These are phyloP conservation scores for Zele albiditarsus DNA, from an alignment of 2,888 invertebrate genomes.

Conservation along the genomic window DNA sequence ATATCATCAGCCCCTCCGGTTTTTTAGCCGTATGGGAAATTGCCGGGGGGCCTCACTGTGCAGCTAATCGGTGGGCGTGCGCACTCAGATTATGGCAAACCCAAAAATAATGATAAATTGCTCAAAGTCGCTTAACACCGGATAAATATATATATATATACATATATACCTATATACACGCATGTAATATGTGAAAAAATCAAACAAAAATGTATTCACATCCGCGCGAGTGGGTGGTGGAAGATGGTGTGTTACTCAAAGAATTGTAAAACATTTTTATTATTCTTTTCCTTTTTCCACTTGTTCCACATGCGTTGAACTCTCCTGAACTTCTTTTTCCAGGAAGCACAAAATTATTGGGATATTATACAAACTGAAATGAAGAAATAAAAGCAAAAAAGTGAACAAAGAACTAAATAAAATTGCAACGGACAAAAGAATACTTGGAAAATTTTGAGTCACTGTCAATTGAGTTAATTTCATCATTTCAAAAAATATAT, in stretches of 20 bases:
- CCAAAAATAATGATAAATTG: constrained; percentile 68
- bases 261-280: background rate
- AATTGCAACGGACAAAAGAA: background rate
- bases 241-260: background rate
- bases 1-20: constrained; percentile 42
- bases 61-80: constrained; percentile 66
- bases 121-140: constrained; percentile 51
- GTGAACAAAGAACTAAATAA: background rate
- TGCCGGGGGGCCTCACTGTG: constrained; percentile 61
- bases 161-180: constrained; percentile 5
- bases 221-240: constrained; percentile 29
- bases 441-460: constrained; percentile 2
- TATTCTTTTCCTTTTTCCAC: background rate
- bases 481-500: background rate
- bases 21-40: constrained; percentile 65
- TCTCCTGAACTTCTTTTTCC: constrained; percentile 5
- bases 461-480: background rate
- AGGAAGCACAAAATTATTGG: constrained; percentile 7
- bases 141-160: constrained; percentile 9
- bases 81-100: constrained; percentile 65
- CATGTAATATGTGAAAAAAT: background rate
- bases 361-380: background rate
- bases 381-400: background rate
- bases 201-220: background rate
- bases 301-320: constrained; percentile 4